These are phyloP conservation scores for Acronicta psi DNA, from an alignment of 2,888 invertebrate genomes.

Conservation along the genomic window DNA sequence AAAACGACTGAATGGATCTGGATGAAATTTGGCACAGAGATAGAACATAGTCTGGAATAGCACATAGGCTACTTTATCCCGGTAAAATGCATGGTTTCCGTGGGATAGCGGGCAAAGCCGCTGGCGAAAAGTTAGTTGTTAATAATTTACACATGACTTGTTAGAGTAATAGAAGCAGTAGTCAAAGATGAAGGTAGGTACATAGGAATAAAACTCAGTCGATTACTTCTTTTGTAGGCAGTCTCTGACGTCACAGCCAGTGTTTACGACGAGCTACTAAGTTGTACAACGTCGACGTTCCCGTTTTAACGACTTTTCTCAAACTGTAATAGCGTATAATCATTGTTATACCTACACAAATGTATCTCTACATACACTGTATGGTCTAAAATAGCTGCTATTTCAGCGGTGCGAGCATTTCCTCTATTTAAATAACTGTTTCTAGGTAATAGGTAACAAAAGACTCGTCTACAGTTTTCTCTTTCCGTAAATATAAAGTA, in stretches of 20 bases:
- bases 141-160: too few species aligned
- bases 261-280: slow-evolving; percentile 35
- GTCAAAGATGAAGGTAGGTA: neutral
- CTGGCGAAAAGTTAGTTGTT: too few species aligned
- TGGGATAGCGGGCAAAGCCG: too few species aligned
- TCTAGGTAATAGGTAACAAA: slow-evolving; percentile 1
- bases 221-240: slow-evolving; percentile 27
- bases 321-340: slow-evolving; percentile 25
- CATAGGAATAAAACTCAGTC: slow-evolving; percentile 9
- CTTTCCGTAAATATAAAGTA: neutral
- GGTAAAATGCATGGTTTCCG: too few species aligned
- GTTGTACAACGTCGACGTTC: slow-evolving; percentile 26
- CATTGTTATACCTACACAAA: slow-evolving; percentile 18
- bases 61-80: too few species aligned
- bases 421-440: slow-evolving; percentile 13
- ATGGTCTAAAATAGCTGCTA: slow-evolving; percentile 18
- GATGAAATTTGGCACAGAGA: too few species aligned
- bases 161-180: too few species aligned
- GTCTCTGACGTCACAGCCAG: slow-evolving; percentile 28
- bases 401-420: slow-evolving; percentile 13
- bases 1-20: too few species aligned
- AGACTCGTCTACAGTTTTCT: neutral
- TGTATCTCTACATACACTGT: slow-evolving; percentile 8
- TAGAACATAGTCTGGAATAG: too few species aligned
- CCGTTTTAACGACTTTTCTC: slow-evolving; percentile 31